A percentile compares a stretch with the other conserved stretches of the same genome.
phyloP scores from a whole-genome alignment of 2,113 vertebrate species.

The Eonycteris spelaea region DNA sequence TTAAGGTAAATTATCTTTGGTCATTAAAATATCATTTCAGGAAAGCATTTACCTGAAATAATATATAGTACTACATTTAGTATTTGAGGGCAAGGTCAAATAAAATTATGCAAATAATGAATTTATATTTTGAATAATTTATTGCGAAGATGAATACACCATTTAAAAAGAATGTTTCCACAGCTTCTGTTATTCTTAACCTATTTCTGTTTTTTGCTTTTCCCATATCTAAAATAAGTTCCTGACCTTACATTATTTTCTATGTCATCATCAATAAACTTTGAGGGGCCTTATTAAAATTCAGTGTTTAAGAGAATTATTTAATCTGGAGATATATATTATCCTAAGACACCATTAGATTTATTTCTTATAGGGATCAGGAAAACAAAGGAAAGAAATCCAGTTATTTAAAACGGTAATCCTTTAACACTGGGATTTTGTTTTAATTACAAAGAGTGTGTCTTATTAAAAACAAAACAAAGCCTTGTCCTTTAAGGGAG shows the following conservation, averaged over 20 bases:
- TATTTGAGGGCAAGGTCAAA: background rate
- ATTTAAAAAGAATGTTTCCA: background rate
- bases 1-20: conserved; percentile 22
- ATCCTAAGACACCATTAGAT: conserved; percentile 48
- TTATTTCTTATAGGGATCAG: conserved; percentile 59
- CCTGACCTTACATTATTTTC: background rate
- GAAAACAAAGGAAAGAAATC: conserved; percentile 71
- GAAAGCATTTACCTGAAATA: background rate
- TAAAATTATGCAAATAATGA: conserved; percentile 12
- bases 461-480: conserved; percentile 73
- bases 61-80: background rate
- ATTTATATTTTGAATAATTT: conserved; percentile 17
- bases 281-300: conserved; percentile 46
- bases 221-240: conserved; percentile 25
- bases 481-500: conserved; percentile 62
- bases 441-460: conserved; percentile 76
- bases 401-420: conserved; percentile 76
- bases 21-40: background rate
- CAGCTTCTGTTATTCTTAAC: background rate
- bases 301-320: conserved; percentile 33
- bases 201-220: background rate
- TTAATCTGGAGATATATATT: conserved; percentile 66
- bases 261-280: conserved; percentile 13
- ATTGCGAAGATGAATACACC: background rate
- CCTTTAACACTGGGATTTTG: conserved; percentile 75